Base-by-base conservation (phyloP, 2,888 invertebrate species). In the Parelbella ahira region DNA sequence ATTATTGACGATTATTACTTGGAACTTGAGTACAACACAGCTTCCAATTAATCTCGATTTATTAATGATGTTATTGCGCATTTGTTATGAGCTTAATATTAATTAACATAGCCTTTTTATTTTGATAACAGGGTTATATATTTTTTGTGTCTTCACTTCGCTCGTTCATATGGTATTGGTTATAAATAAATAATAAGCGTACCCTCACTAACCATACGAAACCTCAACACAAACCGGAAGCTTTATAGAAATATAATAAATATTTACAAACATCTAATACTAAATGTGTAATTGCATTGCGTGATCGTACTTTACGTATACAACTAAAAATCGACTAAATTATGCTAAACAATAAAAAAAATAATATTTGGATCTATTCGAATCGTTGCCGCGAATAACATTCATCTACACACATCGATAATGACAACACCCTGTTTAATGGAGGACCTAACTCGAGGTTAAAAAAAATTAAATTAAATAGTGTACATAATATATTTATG, bases 371-470 rank as follows among this genome's bases (percentile, higher is more conserved):
- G 79, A 79, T 77, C 79, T 60, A 74, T 62, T 70, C 54, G 60
- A 68, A 64, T 63, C 37, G 39, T 41, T 23, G 25, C 30, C 38
- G 44, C 49, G 49, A 62, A 63, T 68, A 15, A 55, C 56, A 58
- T 61, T 63, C 72, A 73, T 73, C 67, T 76, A 79, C 73, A 72
- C 53, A 60, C 53, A 34, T 58, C 56, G 68, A 73, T 70, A 71
- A 70, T 80, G 74, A 74, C 80, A 81, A 70, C 79, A 83, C 80
- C 77, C 79, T 80, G 79, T 78, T 72, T 71, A 60, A 66, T 68
- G 54, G 49, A 60, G 66, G 66, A 73, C 64, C 63, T 68, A 69
- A n/a, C n/a, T n/a, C 50, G 37, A 34, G 32, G 33, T 47, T 58
- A 56, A 34, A 15, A 2, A 15, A 15, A 15, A 15, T 4, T 15